Evolutionary conservation across 2,888 invertebrate genomes (phyloP).

Genomic region (Rhopalosiphum nymphaeae): DNA sequence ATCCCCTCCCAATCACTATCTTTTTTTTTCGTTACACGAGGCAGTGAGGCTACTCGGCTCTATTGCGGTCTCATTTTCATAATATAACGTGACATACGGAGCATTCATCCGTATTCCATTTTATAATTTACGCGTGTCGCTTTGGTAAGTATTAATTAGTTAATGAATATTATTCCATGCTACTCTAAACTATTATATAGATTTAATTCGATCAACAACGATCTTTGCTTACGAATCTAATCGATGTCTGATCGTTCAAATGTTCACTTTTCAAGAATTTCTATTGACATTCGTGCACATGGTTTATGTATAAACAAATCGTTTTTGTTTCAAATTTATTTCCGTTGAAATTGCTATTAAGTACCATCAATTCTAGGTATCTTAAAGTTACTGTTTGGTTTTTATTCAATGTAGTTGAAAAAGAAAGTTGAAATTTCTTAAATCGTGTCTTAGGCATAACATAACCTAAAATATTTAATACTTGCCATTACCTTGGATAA

Average conservation of each 20-base stretch:
- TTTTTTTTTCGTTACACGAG: neutral
- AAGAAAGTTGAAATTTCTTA: neutral
- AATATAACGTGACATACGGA: neutral
- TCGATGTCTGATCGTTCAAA: neutral
- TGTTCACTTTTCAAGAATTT: neutral
- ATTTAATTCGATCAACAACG: too few relatives aligned
- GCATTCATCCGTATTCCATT: neutral
- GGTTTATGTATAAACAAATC: neutral
- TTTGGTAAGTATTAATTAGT: constrained; percentile 33
- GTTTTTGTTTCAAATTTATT: neutral
- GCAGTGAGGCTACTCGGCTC: neutral
- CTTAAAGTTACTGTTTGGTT: neutral
- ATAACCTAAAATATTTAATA: constrained; percentile 44
- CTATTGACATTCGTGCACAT: neutral
- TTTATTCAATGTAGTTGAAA: neutral
- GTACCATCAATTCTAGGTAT: neutral
- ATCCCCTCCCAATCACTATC: neutral
- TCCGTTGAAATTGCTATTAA: neutral
- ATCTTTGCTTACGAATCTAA: neutral
- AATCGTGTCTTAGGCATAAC: neutral
- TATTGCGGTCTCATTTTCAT: constrained; percentile 38
- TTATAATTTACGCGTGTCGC: constrained; percentile 34
- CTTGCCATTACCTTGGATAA: neutral
- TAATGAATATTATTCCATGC: neutral
- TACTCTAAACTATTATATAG: too few relatives aligned